Conservation (phyloP, 2,888 invertebrate genomes). For the Argynnis bischoffii region DNA sequence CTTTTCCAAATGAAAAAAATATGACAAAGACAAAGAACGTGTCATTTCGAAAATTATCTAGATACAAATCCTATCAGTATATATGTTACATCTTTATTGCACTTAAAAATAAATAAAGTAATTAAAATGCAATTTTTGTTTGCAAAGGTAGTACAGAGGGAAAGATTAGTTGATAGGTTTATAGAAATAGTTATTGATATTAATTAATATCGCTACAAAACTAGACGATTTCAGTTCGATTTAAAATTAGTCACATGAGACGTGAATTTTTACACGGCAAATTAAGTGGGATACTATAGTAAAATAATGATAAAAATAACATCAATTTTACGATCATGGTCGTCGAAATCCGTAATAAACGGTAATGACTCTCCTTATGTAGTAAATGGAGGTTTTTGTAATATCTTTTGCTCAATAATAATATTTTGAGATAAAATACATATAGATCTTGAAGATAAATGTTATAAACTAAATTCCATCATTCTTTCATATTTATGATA, state of each 20-base stretch:
- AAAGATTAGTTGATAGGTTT: not conserved
- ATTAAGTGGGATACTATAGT: not conserved
- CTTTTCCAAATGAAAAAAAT: no score
- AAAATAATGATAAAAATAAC: not conserved
- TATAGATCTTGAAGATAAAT: conserved; percentile 7
- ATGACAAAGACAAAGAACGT: no score
- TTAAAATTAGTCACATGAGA: no score
- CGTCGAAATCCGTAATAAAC: conserved; percentile 17
- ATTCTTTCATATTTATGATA: no score
- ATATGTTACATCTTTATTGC: no score
- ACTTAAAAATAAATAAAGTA: no score
- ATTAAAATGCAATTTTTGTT: no score
- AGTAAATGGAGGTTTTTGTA: conserved; percentile 5
- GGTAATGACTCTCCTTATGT: conserved; percentile 13
- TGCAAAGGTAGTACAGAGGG: no score
- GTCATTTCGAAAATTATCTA: no score
- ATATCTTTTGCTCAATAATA: conserved; percentile 15
- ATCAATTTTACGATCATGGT: not conserved
- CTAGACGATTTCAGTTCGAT: no score
- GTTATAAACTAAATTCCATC: not conserved
- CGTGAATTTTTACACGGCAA: no score
- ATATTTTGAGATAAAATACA: conserved; percentile 10
- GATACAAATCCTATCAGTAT: no score
- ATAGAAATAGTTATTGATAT: not conserved
- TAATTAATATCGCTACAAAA: not conserved